Percentiles rank a stretch among this genome's conserved stretches.
Conservation (phyloP, 2,888 invertebrate species). For the Tanypteryx hageni region DNA sequence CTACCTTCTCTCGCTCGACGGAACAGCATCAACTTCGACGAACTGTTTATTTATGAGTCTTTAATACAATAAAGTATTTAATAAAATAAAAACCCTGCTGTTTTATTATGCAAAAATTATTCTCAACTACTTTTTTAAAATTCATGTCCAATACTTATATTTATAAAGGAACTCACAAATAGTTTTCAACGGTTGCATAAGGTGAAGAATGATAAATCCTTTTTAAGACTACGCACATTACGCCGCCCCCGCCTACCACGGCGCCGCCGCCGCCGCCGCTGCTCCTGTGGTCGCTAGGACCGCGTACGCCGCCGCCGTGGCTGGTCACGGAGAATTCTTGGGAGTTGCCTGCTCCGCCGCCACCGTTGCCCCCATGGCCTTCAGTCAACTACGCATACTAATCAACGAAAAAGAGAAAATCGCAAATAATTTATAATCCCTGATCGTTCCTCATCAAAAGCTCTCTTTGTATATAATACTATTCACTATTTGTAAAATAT, state of each 20-base stretch:
- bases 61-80: slow-evolving; percentile 1
- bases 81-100: no score
- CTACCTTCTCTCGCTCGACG: no score
- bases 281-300: background rate
- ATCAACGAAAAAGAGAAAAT: background rate
- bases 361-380: slow-evolving; percentile 67
- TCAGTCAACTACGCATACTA: slow-evolving; percentile 57
- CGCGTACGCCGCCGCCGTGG: slow-evolving; percentile 36
- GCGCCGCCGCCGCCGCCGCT: slow-evolving; percentile 66
- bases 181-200: no score
- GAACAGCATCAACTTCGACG: background rate
- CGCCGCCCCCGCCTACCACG: slow-evolving; percentile 65
- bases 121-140: no score
- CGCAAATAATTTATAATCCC: background rate
- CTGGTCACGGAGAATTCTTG: slow-evolving; percentile 65
- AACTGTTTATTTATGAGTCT: slow-evolving; percentile 7
- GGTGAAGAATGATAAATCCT: no score
- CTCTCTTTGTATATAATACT: no score
- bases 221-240: background rate
- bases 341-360: slow-evolving; percentile 67
- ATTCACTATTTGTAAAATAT: no score
- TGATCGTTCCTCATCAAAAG: no score
- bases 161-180: no score
- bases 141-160: no score
- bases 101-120: no score